A percentile compares a stretch with the other conserved stretches of the same genome.
phyloP scores from a whole-genome alignment of 2,797 vertebrate species.

The Typhlichthys eigenmanni region DNA sequence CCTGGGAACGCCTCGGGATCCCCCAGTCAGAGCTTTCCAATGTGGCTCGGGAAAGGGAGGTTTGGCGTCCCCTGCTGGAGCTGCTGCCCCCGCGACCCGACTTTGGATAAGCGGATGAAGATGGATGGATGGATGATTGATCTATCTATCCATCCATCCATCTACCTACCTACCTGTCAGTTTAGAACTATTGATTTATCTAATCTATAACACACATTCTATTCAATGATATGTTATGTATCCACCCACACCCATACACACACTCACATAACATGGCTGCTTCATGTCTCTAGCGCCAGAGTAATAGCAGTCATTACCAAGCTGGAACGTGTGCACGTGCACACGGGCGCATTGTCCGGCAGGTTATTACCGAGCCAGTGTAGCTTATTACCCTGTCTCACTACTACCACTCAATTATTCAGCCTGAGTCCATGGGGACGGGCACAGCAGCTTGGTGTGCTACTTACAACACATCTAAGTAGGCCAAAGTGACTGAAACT shows the following conservation, averaged over 20 bases:
- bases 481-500: conserved; percentile 78
- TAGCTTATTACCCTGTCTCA: conserved; percentile 70
- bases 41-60: no score
- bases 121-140: no score
- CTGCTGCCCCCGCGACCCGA: no score
- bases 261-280: conserved; percentile 32
- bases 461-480: conserved; percentile 79
- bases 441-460: conserved; percentile 70
- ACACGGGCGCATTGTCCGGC: conserved; percentile 57
- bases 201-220: no score
- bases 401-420: conserved; percentile 78
- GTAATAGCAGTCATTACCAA: conserved; percentile 70
- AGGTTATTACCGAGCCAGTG: conserved; percentile 71
- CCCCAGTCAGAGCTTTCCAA: no score
- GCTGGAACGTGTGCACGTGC: conserved; percentile 33
- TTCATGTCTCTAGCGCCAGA: conserved; percentile 56
- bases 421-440: conserved; percentile 68
- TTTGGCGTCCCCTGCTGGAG: no score
- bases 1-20: no score
- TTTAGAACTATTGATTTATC: no score
- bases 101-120: no score
- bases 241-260: conserved; percentile 11
- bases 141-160: no score
- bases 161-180: no score
- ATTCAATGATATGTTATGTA: background rate